Evolutionary conservation across 2,113 vertebrate species (phyloP).

Genomic region (Polypterus senegalus): DNA sequence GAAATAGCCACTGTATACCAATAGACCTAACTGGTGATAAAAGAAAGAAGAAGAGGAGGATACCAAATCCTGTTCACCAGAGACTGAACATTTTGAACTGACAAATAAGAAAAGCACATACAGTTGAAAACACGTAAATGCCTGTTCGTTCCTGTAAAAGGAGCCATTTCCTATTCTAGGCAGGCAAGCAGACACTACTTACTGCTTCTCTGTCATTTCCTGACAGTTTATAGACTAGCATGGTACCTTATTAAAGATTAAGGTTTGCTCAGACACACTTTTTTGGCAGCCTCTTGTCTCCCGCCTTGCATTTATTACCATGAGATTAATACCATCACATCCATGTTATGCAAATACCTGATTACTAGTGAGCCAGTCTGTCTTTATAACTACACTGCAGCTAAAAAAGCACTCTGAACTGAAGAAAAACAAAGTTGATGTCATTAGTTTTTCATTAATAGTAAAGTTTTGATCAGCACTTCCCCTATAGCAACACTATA

Average conservation of each 20-base stretch:
- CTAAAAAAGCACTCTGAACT: not conserved
- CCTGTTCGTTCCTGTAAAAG: constrained; percentile 23
- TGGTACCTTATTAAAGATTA: constrained; percentile 60
- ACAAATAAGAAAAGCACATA: constrained; percentile 22
- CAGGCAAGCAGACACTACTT: constrained; percentile 34
- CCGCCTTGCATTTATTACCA: constrained; percentile 39
- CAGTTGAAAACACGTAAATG: constrained; percentile 20
- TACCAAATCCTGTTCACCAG: not conserved
- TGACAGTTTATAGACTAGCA: constrained; percentile 56
- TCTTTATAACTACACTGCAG: not conserved
- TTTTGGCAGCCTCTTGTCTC: constrained; percentile 36
- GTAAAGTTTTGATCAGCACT: too few relatives aligned
- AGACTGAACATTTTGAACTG: not conserved
- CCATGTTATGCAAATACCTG: constrained; percentile 18
- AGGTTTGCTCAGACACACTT: constrained; percentile 41
- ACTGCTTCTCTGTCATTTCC: constrained; percentile 36
- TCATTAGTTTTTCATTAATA: too few relatives aligned
- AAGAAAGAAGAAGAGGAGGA: not conserved
- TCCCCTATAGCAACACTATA: too few relatives aligned
- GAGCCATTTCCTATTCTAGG: constrained; percentile 42
- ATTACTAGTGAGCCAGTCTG: constrained; percentile 1
- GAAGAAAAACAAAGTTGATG: too few relatives aligned
- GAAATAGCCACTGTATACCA: too few relatives aligned
- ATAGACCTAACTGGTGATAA: too few relatives aligned
- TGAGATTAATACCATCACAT: constrained; percentile 34